phyloP scores from a whole-genome alignment of 2,797 vertebrate genomes.

The Pangasius krempfi region DNA sequence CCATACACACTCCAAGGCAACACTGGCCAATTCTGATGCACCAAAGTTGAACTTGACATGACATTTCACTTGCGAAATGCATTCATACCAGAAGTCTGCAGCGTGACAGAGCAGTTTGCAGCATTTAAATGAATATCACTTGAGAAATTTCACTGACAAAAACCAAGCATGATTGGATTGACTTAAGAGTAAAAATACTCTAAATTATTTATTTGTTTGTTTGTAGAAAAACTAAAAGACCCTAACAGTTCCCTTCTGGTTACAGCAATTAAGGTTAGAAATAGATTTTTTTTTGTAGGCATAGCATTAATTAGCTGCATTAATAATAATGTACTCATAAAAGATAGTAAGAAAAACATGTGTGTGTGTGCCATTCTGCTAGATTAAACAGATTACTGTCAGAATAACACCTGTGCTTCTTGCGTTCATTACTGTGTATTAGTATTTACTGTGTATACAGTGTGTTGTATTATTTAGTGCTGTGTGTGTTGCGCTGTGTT shows the following conservation, averaged over 20 bases:
- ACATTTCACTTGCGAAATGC: neutral
- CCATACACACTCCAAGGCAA: neutral
- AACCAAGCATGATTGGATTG: neutral
- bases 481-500: constrained; percentile 26
- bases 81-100: neutral
- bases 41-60: neutral
- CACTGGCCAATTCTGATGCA: neutral
- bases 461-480: constrained; percentile 15
- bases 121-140: neutral
- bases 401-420: constrained; percentile 42
- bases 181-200: neutral
- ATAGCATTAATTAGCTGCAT: neutral
- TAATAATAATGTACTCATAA: neutral
- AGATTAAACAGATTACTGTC: constrained; percentile 42
- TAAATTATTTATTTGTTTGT: too few species aligned
- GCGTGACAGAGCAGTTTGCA: neutral
- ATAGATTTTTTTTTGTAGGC: neutral
- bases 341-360: neutral
- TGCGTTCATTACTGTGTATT: constrained; percentile 31
- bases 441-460: constrained; percentile 14
- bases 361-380: constrained; percentile 11
- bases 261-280: neutral
- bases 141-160: neutral
- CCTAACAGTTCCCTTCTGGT: neutral
- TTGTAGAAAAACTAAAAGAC: neutral